A percentile compares a stretch with the other conserved stretches of the same genome.
phyloP scores from a whole-genome alignment of 2,888 invertebrate species.

The Branchipolynoe longqiensis region DNA sequence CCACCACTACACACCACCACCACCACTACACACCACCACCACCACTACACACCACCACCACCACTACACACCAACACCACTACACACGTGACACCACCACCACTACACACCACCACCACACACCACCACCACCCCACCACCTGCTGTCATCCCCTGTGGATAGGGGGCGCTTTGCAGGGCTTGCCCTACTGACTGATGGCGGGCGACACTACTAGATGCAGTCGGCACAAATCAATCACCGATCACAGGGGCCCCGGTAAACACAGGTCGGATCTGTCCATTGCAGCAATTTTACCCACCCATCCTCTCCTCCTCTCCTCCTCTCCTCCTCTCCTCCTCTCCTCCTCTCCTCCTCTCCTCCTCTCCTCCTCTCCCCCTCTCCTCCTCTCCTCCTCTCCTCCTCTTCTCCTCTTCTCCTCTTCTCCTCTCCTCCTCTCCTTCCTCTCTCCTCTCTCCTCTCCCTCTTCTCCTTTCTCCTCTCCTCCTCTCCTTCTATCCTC shows the following conservation, averaged over 20 bases:
- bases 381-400: background rate
- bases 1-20: too few species aligned
- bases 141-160: too few species aligned
- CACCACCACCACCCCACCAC: too few species aligned
- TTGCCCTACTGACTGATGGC: too few species aligned
- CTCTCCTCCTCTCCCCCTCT: background rate
- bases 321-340: background rate
- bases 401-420: background rate
- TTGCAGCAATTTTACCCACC: background rate
- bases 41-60: too few species aligned
- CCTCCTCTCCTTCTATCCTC: background rate
- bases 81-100: too few species aligned
- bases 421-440: background rate
- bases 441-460: background rate
- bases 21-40: too few species aligned
- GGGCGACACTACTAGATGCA: too few species aligned
- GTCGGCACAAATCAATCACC: slow-evolving; percentile 38
- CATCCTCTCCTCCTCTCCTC: background rate
- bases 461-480: background rate
- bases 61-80: too few species aligned
- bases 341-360: background rate
- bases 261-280: background rate
- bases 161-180: too few species aligned
- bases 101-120: too few species aligned
- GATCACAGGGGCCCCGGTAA: slow-evolving; percentile 31